phyloP scores from a whole-genome alignment of 2,888 invertebrate genomes.

The Agrotis segetum region DNA sequence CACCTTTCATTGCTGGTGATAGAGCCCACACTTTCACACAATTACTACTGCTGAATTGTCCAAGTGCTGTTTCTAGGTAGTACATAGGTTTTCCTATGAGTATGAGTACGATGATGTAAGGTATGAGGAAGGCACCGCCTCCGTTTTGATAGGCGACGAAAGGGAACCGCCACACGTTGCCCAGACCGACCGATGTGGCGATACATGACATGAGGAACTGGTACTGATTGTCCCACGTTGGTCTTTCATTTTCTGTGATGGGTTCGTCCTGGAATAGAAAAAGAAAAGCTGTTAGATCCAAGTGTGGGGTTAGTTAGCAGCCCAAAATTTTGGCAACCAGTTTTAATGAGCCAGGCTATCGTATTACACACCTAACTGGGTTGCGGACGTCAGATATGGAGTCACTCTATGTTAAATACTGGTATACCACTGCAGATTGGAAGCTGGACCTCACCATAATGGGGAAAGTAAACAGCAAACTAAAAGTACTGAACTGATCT shows the following conservation, averaged over 20 bases:
- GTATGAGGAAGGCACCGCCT: constrained; percentile 94
- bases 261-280: constrained; percentile 61
- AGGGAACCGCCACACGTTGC: constrained; percentile 93
- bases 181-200: constrained; percentile 93
- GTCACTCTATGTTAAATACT: too few species aligned
- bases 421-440: too few species aligned
- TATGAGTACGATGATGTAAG: constrained; percentile 93
- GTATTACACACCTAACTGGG: too few species aligned
- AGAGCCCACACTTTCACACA: constrained; percentile 93
- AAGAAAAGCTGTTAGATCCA: too few species aligned
- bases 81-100: constrained; percentile 95
- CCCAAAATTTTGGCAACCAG: too few species aligned
- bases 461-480: too few species aligned
- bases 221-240: constrained; percentile 92
- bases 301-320: too few species aligned
- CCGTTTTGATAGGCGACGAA: constrained; percentile 93
- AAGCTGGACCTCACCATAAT: too few species aligned
- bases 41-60: constrained; percentile 96
- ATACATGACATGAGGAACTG: constrained; percentile 95
- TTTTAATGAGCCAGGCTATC: too few species aligned
- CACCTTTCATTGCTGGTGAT: constrained; percentile 95
- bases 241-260: constrained; percentile 70
- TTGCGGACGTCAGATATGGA: too few species aligned
- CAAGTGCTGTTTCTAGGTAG: constrained; percentile 95
- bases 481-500: not conserved